Evolutionary conservation across 2,888 invertebrate genomes (phyloP).

Genomic region (Disparrhopalites patrizii): DNA sequence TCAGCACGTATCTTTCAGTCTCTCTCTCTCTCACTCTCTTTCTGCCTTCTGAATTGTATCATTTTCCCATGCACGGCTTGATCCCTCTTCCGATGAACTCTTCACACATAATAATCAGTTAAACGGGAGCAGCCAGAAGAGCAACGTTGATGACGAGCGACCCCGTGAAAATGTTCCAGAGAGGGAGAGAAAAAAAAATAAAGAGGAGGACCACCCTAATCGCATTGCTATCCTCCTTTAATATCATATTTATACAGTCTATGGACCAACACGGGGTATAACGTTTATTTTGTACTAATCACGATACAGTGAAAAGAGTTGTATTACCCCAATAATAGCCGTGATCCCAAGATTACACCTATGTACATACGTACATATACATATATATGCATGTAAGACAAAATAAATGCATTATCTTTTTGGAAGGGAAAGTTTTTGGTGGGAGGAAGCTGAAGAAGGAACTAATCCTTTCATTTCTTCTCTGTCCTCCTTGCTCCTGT

Average conservation of each 20-base stretch:
- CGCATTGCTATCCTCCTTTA: too few relatives aligned
- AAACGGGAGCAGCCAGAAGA: neutral
- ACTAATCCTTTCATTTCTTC: neutral
- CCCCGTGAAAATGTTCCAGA: neutral
- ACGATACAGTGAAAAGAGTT: too few relatives aligned
- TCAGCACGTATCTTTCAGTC: slow-evolving; percentile 32
- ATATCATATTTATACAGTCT: slow-evolving; percentile 2
- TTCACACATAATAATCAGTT: slow-evolving; percentile 28
- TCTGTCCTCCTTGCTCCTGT: neutral
- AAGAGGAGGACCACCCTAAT: slow-evolving; percentile 27
- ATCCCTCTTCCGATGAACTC: slow-evolving; percentile 14
- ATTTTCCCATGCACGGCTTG: slow-evolving; percentile 18
- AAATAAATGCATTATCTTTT: too few relatives aligned
- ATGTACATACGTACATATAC: neutral
- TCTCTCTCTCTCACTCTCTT: too few relatives aligned
- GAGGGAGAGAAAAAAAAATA: slow-evolving; percentile 5
- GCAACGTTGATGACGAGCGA: too few relatives aligned
- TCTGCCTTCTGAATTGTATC: too few relatives aligned
- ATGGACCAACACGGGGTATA: neutral
- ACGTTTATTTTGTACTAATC: too few relatives aligned
- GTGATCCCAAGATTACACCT: too few relatives aligned
- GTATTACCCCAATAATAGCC: too few relatives aligned
- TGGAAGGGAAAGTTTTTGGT: too few relatives aligned
- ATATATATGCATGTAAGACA: too few relatives aligned
- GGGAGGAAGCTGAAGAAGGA: too few relatives aligned